These are phyloP conservation scores for Cantharis flavilabris DNA, from an alignment of 2,888 invertebrate genomes.

Conservation along the genomic window DNA sequence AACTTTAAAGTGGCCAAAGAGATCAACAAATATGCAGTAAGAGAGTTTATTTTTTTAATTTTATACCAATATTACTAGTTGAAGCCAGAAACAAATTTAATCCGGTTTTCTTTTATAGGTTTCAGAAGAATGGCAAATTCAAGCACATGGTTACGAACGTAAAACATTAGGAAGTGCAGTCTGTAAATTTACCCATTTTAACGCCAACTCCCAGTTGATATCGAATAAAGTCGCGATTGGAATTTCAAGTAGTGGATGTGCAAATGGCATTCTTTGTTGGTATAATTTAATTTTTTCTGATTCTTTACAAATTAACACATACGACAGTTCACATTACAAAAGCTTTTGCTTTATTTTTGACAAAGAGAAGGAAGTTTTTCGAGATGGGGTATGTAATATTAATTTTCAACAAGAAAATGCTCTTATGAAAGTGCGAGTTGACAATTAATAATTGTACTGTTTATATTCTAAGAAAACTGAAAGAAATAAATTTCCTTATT, in stretches of 20 bases:
- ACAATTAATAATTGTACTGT: not conserved
- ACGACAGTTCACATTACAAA: constrained; percentile 55
- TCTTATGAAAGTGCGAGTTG: constrained; percentile 35
- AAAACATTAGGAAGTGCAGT: constrained; percentile 42
- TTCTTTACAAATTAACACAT: constrained; percentile 55
- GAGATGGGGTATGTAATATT: constrained; percentile 50
- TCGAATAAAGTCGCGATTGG: constrained; percentile 36
- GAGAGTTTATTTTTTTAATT: constrained; percentile 15
- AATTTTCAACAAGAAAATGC: constrained; percentile 33
- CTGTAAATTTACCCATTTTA: not conserved
- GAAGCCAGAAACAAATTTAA: too few species aligned
- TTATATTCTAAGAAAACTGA: not conserved
- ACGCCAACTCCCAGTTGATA: not conserved
- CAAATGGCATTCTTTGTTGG: constrained; percentile 63
- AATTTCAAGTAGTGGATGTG: constrained; percentile 49
- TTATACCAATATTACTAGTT: too few species aligned
- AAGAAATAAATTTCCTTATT: not conserved
- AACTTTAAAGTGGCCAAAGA: constrained; percentile 60
- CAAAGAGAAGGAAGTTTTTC: constrained; percentile 46
- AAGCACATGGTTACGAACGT: constrained; percentile 55
- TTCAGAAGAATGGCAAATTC: constrained; percentile 60
- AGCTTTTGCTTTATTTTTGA: constrained; percentile 58
- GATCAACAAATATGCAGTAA: constrained; percentile 65
- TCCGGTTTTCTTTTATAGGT: constrained; percentile 40
- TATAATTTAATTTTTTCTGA: constrained; percentile 58